Conservation (phyloP, 2,797 vertebrate species). For the Pterois miles region DNA sequence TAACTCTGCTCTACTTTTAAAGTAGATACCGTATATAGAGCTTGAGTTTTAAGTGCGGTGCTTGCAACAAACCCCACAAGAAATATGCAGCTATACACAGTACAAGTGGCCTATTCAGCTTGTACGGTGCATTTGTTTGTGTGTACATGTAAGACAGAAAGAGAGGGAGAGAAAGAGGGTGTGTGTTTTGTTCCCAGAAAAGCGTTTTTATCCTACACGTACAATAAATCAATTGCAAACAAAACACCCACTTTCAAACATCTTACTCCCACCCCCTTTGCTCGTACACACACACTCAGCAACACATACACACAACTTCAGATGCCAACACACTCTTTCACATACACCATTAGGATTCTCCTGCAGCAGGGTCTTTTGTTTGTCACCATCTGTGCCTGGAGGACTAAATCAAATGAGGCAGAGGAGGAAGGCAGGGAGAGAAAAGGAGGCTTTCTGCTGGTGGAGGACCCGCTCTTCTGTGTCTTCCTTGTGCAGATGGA, state of each 20-base stretch:
- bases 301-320: constrained; percentile 25
- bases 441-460: constrained; percentile 58
- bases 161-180: neutral
- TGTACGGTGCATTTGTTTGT: constrained; percentile 23
- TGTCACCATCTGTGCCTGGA: constrained; percentile 72
- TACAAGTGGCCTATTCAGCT: constrained; percentile 43
- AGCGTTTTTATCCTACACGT: constrained; percentile 55
- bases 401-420: constrained; percentile 65
- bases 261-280: constrained; percentile 49
- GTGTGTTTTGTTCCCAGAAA: constrained; percentile 49
- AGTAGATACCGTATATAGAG: neutral
- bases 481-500: constrained; percentile 58
- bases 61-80: constrained; percentile 30
- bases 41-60: constrained; percentile 15
- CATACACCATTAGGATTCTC: constrained; percentile 55
- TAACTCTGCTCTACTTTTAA: constrained; percentile 27
- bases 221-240: constrained; percentile 59
- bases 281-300: constrained; percentile 14
- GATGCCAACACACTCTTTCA: constrained; percentile 44
- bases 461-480: constrained; percentile 48
- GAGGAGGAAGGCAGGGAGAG: constrained; percentile 47
- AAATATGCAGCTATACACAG: constrained; percentile 13
- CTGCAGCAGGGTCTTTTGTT: constrained; percentile 61
- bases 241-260: constrained; percentile 52
- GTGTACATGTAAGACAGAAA: constrained; percentile 14